Base-by-base conservation (phyloP, 2,888 invertebrate genomes). In the Amblyteles armatorius region DNA sequence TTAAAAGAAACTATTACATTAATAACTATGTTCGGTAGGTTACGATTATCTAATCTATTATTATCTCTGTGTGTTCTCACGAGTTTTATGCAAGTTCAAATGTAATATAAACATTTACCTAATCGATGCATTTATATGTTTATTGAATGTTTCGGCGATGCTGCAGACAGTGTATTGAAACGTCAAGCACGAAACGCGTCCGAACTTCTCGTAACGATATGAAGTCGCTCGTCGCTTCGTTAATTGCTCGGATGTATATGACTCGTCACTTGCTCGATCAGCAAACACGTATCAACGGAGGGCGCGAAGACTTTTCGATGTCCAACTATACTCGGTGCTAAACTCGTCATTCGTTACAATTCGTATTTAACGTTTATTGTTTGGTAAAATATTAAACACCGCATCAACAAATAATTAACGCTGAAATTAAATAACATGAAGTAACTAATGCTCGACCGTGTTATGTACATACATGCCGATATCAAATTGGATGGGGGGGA, bases 41-140 rank as follows among this genome's bases (percentile, higher is more conserved):
- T 57, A 68, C 22, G 16, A 63, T 44, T 7, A 60, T 71, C 6
- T 60, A 57, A 71, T 57, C 69, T 79, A 71, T 79, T 16, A 65
- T 77, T 55, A 52, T 52, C 50, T 67, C 40, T 71, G 48, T 29
- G 57, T 29, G 57, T 48, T 71, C 36, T 50, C 71, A 29, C 57
- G 48, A 78, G 29, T 44, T 57, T 68, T 33, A 57, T 57, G 29
- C 26, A 68, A 68, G 55, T 78, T 57, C 22, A 55, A 68, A 57
- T 78, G 55, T 57, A 78, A 78, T 68, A 68, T 68, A 68, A 78
- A 68, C 26, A 40, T 68, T 67, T 78, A n/a, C 68, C 78, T 57
- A 26, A 33, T 33, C 29, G 7, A 13, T 33, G 52, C 4, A 7
- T 52, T 69, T 19, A 52, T 13, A 19, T 22, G n/a, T 40, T 67